Percentiles rank a stretch among this genome's conserved stretches.
Evolutionary conservation across 2,113 vertebrate species (phyloP).

Genomic region (Crypturellus undulatus): DNA sequence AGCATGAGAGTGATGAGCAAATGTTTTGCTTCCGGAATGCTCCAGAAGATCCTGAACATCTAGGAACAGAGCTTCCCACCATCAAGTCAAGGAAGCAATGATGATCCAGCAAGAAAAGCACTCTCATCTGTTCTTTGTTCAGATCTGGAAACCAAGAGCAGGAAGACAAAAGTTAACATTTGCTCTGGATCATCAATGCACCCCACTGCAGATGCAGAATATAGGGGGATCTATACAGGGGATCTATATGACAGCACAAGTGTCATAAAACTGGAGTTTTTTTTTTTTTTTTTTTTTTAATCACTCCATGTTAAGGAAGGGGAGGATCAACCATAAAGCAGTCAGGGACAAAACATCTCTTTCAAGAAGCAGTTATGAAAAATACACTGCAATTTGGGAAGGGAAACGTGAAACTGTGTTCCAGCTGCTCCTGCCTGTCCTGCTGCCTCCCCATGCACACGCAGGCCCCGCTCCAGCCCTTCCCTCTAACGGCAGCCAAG

Average conservation of each 20-base stretch:
- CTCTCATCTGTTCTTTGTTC: background rate
- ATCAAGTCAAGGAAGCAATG: background rate
- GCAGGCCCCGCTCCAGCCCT: background rate
- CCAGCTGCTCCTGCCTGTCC: background rate
- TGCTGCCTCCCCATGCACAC: background rate
- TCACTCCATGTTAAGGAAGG: background rate
- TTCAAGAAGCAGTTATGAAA: background rate
- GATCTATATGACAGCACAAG: background rate
- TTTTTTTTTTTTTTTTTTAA: no score
- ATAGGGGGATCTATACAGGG: background rate
- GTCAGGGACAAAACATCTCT: background rate
- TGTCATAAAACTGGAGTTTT: background rate
- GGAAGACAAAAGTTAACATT: background rate
- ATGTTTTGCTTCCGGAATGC: background rate
- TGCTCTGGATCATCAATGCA: background rate
- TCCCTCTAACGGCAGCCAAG: background rate
- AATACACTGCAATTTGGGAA: background rate
- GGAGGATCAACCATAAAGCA: background rate
- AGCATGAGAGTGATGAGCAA: fast-evolving
- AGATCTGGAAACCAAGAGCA: background rate
- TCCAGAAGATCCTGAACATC: background rate
- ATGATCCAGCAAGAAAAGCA: background rate
- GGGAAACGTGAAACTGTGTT: background rate
- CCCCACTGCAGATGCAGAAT: background rate
- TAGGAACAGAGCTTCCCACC: background rate